These are phyloP conservation scores for Cladopsammia gracilis DNA, from an alignment of 64 coral and sea anemone genomes.

Conservation along the genomic window DNA sequence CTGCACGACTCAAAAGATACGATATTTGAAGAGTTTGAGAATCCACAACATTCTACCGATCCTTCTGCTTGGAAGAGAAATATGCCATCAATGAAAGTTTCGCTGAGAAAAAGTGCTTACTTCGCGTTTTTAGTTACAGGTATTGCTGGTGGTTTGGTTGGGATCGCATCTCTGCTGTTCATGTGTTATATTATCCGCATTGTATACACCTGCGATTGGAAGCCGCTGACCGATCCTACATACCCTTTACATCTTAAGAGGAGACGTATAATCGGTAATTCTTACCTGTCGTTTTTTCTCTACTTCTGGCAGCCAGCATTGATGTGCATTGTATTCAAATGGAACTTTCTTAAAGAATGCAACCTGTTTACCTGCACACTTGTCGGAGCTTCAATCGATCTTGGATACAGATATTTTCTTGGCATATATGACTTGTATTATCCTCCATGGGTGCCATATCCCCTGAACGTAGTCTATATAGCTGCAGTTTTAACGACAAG, in stretches of 20 bases:
- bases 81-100: not conserved
- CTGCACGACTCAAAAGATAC: not conserved
- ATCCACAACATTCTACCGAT: not conserved
- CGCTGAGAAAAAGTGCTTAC: not conserved
- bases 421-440: not conserved
- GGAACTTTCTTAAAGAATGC: conserved; percentile 6
- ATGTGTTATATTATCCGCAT: not conserved
- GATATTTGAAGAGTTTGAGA: conserved; percentile 11
- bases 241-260: not conserved
- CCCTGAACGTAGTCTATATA: not conserved
- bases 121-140: not conserved
- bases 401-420: conserved; percentile 13
- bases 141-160: not conserved
- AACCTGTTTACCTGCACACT: conserved; percentile 1
- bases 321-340: conserved; percentile 20
- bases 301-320: conserved; percentile 21
- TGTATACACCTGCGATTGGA: not conserved
- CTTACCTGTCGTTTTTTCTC: not conserved
- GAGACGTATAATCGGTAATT: not conserved
- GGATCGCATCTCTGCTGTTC: not conserved
- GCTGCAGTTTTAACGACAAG: not conserved
- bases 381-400: not conserved
- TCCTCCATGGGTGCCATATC: conserved; percentile 26
- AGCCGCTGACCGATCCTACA: not conserved
- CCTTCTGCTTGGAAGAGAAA: not conserved